Evolutionary conservation across 1,140 invertebrate species (phyloP).

Genomic region (Gryon sp.): DNA sequence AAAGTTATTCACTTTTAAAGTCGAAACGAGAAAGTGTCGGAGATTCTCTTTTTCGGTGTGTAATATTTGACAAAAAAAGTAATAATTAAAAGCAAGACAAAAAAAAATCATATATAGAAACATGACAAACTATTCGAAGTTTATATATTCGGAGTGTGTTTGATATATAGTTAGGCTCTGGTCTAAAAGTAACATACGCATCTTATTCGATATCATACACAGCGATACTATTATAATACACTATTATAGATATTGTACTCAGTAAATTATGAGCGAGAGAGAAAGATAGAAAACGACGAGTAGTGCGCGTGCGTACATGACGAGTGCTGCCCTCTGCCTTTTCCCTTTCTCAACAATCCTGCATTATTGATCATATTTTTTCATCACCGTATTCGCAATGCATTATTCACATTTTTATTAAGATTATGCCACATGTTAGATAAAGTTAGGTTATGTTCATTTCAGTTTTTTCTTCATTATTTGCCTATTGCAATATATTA

Average conservation of each 20-base stretch:
- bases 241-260: conserved; percentile 67
- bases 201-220: conserved; percentile 65
- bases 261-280: conserved; percentile 57
- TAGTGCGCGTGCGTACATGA: conserved; percentile 15
- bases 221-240: conserved; percentile 64
- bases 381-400: no score
- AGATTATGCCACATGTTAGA: no score
- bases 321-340: no score
- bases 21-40: conserved; percentile 12
- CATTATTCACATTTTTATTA: no score
- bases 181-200: conserved; percentile 59
- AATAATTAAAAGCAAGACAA: conserved; percentile 8
- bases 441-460: no score
- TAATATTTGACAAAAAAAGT: conserved; percentile 61
- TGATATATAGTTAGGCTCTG: conserved; percentile 69
- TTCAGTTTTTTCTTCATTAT: no score
- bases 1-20: no score
- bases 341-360: no score
- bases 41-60: conserved; percentile 61
- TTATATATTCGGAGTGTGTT: conserved; percentile 71
- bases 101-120: neutral
- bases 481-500: no score
- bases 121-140: conserved; percentile 70
- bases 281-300: conserved; percentile 38
- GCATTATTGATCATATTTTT: no score